Percentiles rank a stretch among this genome's conserved stretches.
Evolutionary conservation across 2,113 vertebrate species (phyloP).

Genomic region (Grammomys dolichurus): DNA sequence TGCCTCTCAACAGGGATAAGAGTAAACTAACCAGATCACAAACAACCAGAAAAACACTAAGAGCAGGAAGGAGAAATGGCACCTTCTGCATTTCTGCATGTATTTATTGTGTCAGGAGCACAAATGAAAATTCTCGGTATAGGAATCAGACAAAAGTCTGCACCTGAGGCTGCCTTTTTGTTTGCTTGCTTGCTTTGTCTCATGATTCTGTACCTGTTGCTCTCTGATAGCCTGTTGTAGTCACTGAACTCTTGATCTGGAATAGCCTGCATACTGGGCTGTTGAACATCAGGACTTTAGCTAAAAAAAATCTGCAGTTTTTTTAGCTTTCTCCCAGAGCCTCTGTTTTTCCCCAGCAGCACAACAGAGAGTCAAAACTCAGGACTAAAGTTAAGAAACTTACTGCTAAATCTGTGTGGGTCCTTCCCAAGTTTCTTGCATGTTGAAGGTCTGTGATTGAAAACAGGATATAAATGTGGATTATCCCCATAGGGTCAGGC

Average conservation of each 20-base stretch:
- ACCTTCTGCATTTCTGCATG: not conserved
- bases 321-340: not conserved
- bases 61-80: not conserved
- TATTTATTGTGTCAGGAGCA: not conserved
- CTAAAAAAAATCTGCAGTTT: not conserved
- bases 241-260: not conserved
- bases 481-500: too few relatives aligned
- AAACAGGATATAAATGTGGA: not conserved
- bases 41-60: not conserved
- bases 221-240: not conserved
- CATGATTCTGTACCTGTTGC: not conserved
- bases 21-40: conserved; percentile 16
- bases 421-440: not conserved
- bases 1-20: not conserved
- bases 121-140: not conserved
- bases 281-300: not conserved
- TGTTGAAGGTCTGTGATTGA: not conserved
- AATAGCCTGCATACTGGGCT: not conserved
- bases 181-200: too few relatives aligned
- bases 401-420: not conserved
- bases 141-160: conserved; percentile 20
- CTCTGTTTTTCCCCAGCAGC: not conserved
- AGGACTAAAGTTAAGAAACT: not conserved
- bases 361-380: not conserved
- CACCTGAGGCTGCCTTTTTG: not conserved